Evolutionary conservation across 2,113 vertebrate genomes (phyloP).

Genomic region (Columbina picui): DNA sequence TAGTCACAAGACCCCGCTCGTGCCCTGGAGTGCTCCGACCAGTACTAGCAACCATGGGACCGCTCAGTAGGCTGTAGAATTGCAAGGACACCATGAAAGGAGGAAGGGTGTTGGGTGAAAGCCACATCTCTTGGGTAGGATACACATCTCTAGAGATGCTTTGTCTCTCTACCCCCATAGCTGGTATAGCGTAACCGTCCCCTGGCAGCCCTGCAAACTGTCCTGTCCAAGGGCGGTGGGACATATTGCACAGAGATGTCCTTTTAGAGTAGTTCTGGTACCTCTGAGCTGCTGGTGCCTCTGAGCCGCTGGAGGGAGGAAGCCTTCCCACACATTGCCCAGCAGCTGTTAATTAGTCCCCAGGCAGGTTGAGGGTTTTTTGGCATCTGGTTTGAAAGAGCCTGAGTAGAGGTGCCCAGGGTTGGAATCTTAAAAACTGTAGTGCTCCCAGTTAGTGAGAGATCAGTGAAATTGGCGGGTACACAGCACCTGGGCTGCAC

Average conservation of each 20-base stretch:
- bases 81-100: not conserved
- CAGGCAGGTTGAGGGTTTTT: not conserved
- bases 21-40: not conserved
- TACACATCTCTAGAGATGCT: not conserved
- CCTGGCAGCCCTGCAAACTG: not conserved
- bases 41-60: not conserved
- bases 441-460: not conserved
- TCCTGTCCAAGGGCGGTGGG: not conserved
- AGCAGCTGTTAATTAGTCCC: not conserved
- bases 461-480: not conserved
- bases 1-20: rapidly evolving
- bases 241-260: not conserved
- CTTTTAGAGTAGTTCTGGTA: not conserved
- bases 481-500: not conserved
- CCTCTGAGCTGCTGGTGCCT: not conserved
- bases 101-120: not conserved
- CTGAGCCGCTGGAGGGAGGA: too few species aligned
- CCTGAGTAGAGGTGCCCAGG: not conserved
- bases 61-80: not conserved
- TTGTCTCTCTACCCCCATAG: too few species aligned
- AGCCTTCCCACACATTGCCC: not conserved
- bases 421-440: not conserved
- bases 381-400: not conserved
- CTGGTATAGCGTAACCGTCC: not conserved
- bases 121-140: not conserved